phyloP scores from a whole-genome alignment of 2,797 vertebrate species.

The Leucoraja ocellata region DNA sequence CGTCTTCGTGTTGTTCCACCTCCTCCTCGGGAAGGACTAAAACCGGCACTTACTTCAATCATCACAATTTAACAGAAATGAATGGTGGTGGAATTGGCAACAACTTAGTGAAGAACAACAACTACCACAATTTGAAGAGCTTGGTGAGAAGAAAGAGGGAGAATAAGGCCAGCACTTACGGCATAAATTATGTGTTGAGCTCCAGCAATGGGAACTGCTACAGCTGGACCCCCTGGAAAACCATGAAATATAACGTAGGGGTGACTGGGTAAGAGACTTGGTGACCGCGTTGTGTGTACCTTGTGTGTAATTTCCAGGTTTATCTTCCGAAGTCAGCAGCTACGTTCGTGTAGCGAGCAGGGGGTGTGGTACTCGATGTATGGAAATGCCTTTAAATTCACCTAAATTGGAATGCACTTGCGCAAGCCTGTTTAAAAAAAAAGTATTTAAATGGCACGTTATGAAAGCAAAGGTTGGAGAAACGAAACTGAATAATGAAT shows the following conservation, averaged over 20 bases:
- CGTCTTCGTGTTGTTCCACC: slow-evolving; percentile 44
- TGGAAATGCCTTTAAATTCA: not conserved
- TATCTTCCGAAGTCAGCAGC: not conserved
- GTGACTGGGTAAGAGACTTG: slow-evolving; percentile 76
- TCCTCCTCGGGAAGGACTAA: slow-evolving; percentile 63
- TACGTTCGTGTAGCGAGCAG: not conserved
- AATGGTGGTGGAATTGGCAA: slow-evolving; percentile 58
- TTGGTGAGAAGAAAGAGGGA: slow-evolving; percentile 79
- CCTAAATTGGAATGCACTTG: not conserved
- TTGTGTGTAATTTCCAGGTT: not conserved
- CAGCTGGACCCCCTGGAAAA: slow-evolving; percentile 91
- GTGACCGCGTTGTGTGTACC: not conserved
- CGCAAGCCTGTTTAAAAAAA: not conserved
- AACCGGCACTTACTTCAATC: slow-evolving; percentile 48
- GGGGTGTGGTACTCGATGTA: not conserved
- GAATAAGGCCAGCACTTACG: slow-evolving; percentile 95
- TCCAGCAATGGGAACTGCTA: slow-evolving; percentile 65
- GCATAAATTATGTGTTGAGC: slow-evolving; percentile 86
- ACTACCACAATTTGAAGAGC: slow-evolving; percentile 45
- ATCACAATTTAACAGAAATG: slow-evolving; percentile 53
- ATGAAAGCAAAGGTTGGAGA: not conserved
- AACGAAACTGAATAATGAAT: not conserved
- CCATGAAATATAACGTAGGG: slow-evolving; percentile 77
- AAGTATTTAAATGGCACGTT: not conserved
- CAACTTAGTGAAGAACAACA: slow-evolving; percentile 58